Evolutionary conservation across 2,113 vertebrate species (phyloP).

Genomic region (Elephas maximus): DNA sequence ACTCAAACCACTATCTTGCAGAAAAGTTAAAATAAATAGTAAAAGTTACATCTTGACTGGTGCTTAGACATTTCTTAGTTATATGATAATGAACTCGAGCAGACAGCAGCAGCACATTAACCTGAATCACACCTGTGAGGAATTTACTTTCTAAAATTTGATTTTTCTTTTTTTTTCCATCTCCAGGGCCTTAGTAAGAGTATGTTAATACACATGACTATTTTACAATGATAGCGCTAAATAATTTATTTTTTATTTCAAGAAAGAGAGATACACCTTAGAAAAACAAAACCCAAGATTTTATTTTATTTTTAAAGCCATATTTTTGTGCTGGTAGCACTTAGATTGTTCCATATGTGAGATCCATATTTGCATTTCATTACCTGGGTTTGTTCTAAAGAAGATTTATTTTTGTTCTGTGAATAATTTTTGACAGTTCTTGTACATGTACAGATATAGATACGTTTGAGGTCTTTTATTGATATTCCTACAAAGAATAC

Average conservation of each 20-base stretch:
- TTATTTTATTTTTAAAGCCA: slow-evolving; percentile 89
- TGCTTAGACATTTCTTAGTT: slow-evolving; percentile 80
- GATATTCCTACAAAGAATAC: slow-evolving; percentile 92
- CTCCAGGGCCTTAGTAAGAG: slow-evolving; percentile 90
- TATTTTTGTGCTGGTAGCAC: slow-evolving; percentile 91
- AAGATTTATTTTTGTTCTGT: slow-evolving; percentile 94
- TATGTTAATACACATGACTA: slow-evolving; percentile 88
- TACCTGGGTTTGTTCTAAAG: slow-evolving; percentile 92
- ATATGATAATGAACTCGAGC: slow-evolving; percentile 65
- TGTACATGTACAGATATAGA: slow-evolving; percentile 93
- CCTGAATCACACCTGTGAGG: slow-evolving; percentile 80
- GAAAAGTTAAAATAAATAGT: slow-evolving; percentile 55
- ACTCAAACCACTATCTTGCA: slow-evolving; percentile 28
- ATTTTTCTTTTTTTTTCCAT: slow-evolving; percentile 77
- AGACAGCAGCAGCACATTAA: slow-evolving; percentile 63
- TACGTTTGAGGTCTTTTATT: slow-evolving; percentile 92
- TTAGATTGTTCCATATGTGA: slow-evolving; percentile 87
- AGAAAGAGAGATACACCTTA: slow-evolving; percentile 86
- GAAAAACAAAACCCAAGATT: slow-evolving; percentile 85
- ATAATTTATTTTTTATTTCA: slow-evolving; percentile 93
- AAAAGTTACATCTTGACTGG: slow-evolving; percentile 76
- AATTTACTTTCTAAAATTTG: slow-evolving; percentile 86
- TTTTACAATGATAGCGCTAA: slow-evolving; percentile 89
- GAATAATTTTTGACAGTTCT: slow-evolving; percentile 92
- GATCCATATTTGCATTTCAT: slow-evolving; percentile 91